A percentile compares a stretch with the other conserved stretches of the same genome.
Conservation (phyloP, 2,797 vertebrate genomes). For the Nannoperca obscura region DNA sequence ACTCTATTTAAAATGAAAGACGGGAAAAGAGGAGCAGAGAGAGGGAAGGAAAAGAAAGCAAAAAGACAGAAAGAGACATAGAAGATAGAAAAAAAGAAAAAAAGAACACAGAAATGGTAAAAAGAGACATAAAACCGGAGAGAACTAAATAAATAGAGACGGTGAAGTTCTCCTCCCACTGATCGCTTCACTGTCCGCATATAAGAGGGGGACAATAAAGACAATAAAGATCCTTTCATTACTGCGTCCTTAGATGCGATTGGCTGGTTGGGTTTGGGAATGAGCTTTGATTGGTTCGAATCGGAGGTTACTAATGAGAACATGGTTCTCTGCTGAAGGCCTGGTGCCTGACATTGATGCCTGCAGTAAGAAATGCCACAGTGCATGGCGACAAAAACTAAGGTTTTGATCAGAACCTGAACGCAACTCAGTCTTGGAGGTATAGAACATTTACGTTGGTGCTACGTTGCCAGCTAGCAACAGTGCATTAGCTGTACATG, state of each 20-base stretch:
- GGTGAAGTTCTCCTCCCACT: slow-evolving; percentile 7
- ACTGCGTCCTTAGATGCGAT: not conserved
- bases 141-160: not conserved
- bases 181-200: slow-evolving; percentile 35
- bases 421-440: not conserved
- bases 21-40: not conserved
- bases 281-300: not conserved
- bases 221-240: slow-evolving; percentile 4
- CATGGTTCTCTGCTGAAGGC: not conserved
- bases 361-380: not conserved
- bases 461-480: not conserved
- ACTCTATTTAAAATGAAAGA: slow-evolving; percentile 77
- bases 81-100: not conserved
- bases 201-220: too few species aligned
- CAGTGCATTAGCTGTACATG: not conserved
- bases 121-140: not conserved
- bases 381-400: not conserved
- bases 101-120: not conserved
- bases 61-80: not conserved
- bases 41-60: not conserved
- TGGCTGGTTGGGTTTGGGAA: slow-evolving; percentile 4
- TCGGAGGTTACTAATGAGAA: not conserved
- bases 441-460: not conserved
- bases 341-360: not conserved
- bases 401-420: not conserved